Evolutionary conservation across 2,888 invertebrate genomes (phyloP), one percentile per base, ranked within the genome.

Genomic region (Lordiphosa andalusiaca): DNA sequence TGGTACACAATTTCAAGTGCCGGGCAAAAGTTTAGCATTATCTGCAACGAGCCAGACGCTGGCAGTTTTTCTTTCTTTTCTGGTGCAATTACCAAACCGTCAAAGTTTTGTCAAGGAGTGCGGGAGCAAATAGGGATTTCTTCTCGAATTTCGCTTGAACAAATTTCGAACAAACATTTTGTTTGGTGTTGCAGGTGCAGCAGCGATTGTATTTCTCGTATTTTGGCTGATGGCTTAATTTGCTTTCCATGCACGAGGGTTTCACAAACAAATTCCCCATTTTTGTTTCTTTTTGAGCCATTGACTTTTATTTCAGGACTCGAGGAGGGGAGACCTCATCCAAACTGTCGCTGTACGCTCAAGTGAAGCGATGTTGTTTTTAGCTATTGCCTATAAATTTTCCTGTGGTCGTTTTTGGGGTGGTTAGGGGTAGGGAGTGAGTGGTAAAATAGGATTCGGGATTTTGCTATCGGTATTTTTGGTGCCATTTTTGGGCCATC

Each of bases 101-200:
- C 37, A 25, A 67, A 56, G 67, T 58, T 57, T 49, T 46, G 9
- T 30, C 30, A 30, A 30, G 30, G 9, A 30, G 9, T 3, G 16
- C 16, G 30, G 30, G 9, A 30, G 30, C 3, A 30, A 30, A 30
- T 30, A 9, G 7, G 30, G 30, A 30, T 30, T 30, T 30, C 30
- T 30, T 9, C 30, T 30, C 30, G 30, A 30, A 7, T 49, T 65
- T 33, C 69, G 76, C 58, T 68, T 50, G 60, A 84, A 75, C 70
- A 81, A 76, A 70, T 73, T 76, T 61, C 50, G 12, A 73, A 67
- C 84, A 77, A 82, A 84, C 78, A 81, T 76, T 76, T 84, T 65
- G 75, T 48, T 39, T 50, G 47, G 52, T 61, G 52, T 61, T 64
- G 52, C 85, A 76, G 85, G 81, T 76, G 85, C 68, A 59, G 57